Evolutionary conservation across 2,113 vertebrate genomes (phyloP).

Genomic region (Sylvilagus bachmani): DNA sequence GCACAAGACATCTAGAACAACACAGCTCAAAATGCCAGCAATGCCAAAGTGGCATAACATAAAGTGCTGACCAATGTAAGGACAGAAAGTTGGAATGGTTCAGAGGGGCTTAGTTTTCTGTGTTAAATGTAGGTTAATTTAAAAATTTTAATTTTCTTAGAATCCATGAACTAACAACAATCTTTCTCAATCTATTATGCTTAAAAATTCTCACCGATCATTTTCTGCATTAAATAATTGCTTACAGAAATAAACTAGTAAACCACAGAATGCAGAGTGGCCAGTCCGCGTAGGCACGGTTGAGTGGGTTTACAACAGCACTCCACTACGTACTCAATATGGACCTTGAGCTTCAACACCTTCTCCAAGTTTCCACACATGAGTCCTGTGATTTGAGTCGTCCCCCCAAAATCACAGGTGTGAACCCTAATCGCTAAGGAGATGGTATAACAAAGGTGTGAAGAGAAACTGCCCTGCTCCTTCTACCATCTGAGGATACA

Average conservation of each 20-base stretch:
- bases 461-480: not conserved
- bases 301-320: not conserved
- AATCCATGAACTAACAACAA: not conserved
- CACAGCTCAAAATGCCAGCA: not conserved
- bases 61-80: not conserved
- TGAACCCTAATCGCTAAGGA: not conserved
- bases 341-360: slow-evolving; percentile 3
- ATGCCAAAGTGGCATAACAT: not conserved
- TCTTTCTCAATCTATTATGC: not conserved
- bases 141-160: slow-evolving; percentile 32
- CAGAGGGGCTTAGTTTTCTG: not conserved
- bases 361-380: not conserved
- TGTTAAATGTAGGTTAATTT: not conserved
- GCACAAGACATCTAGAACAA: not conserved
- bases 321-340: not conserved
- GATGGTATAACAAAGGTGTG: not conserved
- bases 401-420: not conserved
- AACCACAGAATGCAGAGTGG: not conserved
- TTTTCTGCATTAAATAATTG: slow-evolving; percentile 18
- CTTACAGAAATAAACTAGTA: slow-evolving; percentile 46
- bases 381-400: not conserved
- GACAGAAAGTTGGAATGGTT: not conserved
- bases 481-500: not conserved
- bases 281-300: not conserved
- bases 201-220: not conserved